Conservation (phyloP, 2,113 vertebrate genomes). For the Cardinalis cardinalis region DNA sequence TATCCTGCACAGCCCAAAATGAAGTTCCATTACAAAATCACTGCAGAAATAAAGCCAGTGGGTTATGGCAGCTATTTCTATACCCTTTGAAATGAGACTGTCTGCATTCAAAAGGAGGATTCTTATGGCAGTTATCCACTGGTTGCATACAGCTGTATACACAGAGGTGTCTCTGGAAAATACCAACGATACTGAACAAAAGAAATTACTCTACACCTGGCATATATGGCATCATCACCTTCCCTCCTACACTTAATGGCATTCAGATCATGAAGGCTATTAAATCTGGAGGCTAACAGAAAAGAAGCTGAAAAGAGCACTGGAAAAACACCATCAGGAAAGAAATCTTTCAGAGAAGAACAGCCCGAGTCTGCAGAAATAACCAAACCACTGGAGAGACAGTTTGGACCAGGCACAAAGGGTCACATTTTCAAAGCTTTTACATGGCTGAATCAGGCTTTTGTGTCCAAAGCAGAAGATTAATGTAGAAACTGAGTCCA, state of each 20-base stretch:
- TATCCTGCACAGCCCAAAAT: not conserved
- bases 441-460: not conserved
- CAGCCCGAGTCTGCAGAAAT: slow-evolving; percentile 25
- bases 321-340: slow-evolving; percentile 29
- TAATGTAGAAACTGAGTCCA: slow-evolving; percentile 2
- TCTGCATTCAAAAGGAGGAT: slow-evolving; percentile 6
- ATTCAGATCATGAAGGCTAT: not conserved
- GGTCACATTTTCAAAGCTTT: slow-evolving; percentile 44
- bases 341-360: slow-evolving; percentile 35
- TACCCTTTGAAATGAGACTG: slow-evolving; percentile 5
- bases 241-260: slow-evolving; percentile 19
- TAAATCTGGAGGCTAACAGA: slow-evolving; percentile 17
- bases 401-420: slow-evolving; percentile 31
- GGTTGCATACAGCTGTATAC: not conserved
- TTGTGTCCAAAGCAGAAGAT: slow-evolving; percentile 3
- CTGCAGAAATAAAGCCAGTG: not conserved
- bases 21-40: slow-evolving; percentile 2
- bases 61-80: slow-evolving; percentile 13
- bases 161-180: slow-evolving; percentile 39
- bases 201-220: slow-evolving; percentile 31
- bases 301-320: slow-evolving; percentile 37
- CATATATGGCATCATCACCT: slow-evolving; percentile 19
- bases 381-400: slow-evolving; percentile 36
- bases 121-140: slow-evolving; percentile 22
- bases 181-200: slow-evolving; percentile 27